Evolutionary conservation across 1,140 invertebrate genomes (phyloP).

Genomic region (Hirudo medicinalis): DNA sequence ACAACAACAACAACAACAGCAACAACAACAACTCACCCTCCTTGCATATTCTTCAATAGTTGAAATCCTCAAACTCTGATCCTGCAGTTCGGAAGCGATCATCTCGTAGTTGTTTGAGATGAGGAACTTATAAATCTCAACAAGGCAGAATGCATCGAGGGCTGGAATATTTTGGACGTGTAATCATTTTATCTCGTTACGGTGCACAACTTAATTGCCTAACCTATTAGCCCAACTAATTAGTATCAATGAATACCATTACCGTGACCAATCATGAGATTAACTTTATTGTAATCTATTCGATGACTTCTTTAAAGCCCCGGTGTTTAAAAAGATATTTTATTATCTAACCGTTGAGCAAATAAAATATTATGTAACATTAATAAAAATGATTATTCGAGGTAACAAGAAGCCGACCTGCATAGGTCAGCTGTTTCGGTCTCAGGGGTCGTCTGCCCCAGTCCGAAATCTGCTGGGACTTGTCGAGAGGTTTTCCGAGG

Average conservation of each 20-base stretch:
- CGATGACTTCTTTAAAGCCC: background rate
- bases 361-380: no score
- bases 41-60: no score
- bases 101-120: background rate
- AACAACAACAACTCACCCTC: no score
- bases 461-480: constrained; percentile 71
- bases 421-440: constrained; percentile 60
- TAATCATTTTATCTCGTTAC: no score
- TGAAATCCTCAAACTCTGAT: no score
- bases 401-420: constrained; percentile 43
- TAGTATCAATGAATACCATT: constrained; percentile 18
- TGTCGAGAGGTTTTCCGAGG: constrained; percentile 59
- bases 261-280: background rate
- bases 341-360: no score
- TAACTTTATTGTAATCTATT: background rate
- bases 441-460: constrained; percentile 68
- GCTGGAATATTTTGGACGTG: constrained; percentile 44
- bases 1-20: no score
- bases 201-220: no score
- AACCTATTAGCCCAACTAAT: no score
- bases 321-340: background rate
- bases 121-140: constrained; percentile 55
- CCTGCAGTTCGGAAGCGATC: background rate
- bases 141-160: constrained; percentile 61
- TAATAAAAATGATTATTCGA: no score